These are phyloP conservation scores for Apis florea DNA, from an alignment of 1,140 invertebrate species.

Conservation along the genomic window DNA sequence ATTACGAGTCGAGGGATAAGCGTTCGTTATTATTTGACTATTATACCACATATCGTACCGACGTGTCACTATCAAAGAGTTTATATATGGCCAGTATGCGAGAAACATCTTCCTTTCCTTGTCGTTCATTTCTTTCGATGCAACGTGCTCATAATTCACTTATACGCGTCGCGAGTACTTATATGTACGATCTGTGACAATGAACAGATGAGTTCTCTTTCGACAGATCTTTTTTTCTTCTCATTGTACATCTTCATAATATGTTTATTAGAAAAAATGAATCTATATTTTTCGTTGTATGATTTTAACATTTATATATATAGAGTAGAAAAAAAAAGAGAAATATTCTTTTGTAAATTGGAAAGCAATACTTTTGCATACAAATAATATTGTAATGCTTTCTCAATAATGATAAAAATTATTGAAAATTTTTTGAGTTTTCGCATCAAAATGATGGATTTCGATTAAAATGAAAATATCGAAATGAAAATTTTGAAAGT, in stretches of 20 bases:
- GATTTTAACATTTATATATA: neutral
- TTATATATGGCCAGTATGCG: neutral
- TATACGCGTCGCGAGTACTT: slow-evolving; percentile 10
- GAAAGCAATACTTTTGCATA: neutral
- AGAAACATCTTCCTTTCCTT: slow-evolving; percentile 17
- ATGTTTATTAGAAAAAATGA: neutral
- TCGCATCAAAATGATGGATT: neutral
- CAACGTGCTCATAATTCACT: slow-evolving; percentile 41
- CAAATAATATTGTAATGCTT: neutral
- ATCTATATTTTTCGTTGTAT: neutral
- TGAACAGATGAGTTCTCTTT: neutral
- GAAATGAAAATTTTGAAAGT: neutral
- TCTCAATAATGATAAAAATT: neutral
- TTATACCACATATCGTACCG: slow-evolving; percentile 32
- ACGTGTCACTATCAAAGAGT: slow-evolving; percentile 24
- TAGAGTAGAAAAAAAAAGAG: neutral
- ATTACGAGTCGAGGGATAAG: slow-evolving; percentile 51
- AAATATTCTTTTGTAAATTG: neutral
- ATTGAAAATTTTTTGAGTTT: neutral
- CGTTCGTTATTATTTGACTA: slow-evolving; percentile 58
- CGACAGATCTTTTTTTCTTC: neutral
- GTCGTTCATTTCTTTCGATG: slow-evolving; percentile 26
- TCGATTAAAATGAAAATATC: neutral
- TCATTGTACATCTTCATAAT: neutral
- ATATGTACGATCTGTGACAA: neutral